Percentiles rank a stretch among this genome's conserved stretches.
Evolutionary conservation across 2,888 invertebrate genomes (phyloP).

Genomic region (Pemphredon lugubris): DNA sequence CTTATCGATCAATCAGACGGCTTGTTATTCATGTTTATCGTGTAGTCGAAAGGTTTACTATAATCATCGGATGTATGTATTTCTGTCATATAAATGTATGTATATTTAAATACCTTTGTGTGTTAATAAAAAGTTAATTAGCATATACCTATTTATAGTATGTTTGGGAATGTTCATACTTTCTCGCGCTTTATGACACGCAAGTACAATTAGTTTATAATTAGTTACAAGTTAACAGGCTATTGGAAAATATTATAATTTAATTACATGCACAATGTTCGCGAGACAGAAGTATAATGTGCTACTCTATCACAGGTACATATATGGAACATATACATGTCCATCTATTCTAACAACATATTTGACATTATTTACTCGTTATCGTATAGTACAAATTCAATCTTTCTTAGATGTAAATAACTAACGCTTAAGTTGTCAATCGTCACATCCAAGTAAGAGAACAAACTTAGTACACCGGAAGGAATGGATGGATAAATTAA

Average conservation of each 20-base stretch:
- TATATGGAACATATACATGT: constrained; percentile 68
- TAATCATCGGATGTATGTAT: constrained; percentile 53
- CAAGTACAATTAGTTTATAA: constrained; percentile 43
- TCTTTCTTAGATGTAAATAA: constrained; percentile 22
- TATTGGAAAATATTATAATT: constrained; percentile 32
- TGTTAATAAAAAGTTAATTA: constrained; percentile 61
- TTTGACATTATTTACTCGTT: constrained; percentile 35
- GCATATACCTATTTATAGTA: constrained; percentile 19
- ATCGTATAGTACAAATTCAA: constrained; percentile 26
- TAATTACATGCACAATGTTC: constrained; percentile 52
- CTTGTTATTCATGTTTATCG: constrained; percentile 45
- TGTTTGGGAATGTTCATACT: constrained; percentile 35
- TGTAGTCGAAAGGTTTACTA: constrained; percentile 45
- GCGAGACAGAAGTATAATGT: constrained; percentile 64
- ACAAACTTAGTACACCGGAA: constrained; percentile 28
- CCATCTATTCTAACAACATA: constrained; percentile 47
- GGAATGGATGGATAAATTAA: constrained; percentile 39
- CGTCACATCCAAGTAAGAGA: constrained; percentile 22
- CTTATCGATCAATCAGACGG: constrained; percentile 40
- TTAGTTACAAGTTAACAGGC: constrained; percentile 47
- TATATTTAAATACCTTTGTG: constrained; percentile 53
- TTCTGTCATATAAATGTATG: constrained; percentile 55
- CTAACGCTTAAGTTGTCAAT: neutral
- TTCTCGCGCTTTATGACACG: constrained; percentile 13
- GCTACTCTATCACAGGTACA: constrained; percentile 75